Percentiles rank a stretch among this genome's conserved stretches.
Evolutionary conservation across 2,888 invertebrate species (phyloP).

Genomic region (Drosophila histrio): DNA sequence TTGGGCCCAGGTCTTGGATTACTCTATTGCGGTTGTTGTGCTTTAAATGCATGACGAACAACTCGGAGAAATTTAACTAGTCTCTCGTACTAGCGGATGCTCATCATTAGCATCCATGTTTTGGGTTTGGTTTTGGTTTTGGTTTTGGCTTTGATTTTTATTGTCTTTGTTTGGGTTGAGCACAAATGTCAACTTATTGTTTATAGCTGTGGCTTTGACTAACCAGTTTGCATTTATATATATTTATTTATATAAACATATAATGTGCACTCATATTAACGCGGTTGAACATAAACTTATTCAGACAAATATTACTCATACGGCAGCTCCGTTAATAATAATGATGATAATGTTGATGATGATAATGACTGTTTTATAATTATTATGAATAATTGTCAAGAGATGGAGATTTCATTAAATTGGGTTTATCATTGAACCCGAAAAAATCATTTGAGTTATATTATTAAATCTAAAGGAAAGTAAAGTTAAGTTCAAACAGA

Average conservation of each 20-base stretch:
- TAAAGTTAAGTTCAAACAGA: neutral
- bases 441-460: neutral
- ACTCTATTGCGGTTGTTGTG: constrained; percentile 46
- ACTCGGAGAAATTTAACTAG: neutral
- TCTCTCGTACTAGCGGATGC: neutral
- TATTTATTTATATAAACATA: neutral
- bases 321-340: constrained; percentile 9
- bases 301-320: constrained; percentile 28
- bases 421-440: neutral
- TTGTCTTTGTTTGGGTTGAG: constrained; percentile 22
- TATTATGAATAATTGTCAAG: neutral
- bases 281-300: neutral
- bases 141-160: constrained; percentile 15
- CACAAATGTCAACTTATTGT: constrained; percentile 43
- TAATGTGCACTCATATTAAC: neutral
- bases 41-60: neutral
- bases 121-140: constrained; percentile 6
- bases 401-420: no score
- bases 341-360: neutral
- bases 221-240: constrained; percentile 33
- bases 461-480: neutral
- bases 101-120: neutral
- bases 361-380: neutral
- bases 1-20: constrained; percentile 35
- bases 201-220: constrained; percentile 14